Percentiles rank a stretch among this genome's conserved stretches.
phyloP scores from a whole-genome alignment of 2,888 invertebrate species.

The Adelphocoris suturalis region DNA sequence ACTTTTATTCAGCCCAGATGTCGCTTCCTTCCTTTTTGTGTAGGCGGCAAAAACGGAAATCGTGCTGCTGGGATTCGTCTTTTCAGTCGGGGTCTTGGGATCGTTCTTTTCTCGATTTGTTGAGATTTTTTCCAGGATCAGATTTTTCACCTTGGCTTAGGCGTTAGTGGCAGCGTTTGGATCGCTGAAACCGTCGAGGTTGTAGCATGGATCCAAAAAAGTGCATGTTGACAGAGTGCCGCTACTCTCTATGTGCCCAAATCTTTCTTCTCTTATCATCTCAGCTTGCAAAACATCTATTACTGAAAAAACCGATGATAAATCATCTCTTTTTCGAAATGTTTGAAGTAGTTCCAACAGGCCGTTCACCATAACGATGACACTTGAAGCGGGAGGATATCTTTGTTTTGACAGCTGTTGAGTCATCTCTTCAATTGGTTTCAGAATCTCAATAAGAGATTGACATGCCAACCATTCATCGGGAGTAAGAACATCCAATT shows the following conservation, averaged over 20 bases:
- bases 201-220: conserved; percentile 72
- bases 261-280: conserved; percentile 55
- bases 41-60: conserved; percentile 42
- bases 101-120: neutral
- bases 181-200: conserved; percentile 65
- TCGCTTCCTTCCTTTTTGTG: conserved; percentile 27
- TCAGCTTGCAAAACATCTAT: conserved; percentile 34
- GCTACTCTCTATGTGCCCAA: conserved; percentile 62
- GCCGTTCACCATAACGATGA: conserved; percentile 59
- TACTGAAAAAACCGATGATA: neutral
- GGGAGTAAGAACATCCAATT: conserved; percentile 49
- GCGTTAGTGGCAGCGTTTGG: conserved; percentile 48
- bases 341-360: conserved; percentile 30
- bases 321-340: neutral
- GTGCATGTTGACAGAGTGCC: conserved; percentile 71
- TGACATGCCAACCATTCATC: conserved; percentile 1
- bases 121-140: conserved; percentile 42
- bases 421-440: conserved; percentile 63
- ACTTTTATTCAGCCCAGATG: conserved; percentile 59
- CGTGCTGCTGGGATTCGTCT: neutral
- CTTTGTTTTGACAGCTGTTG: conserved; percentile 46
- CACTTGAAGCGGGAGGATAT: conserved; percentile 51
- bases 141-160: conserved; percentile 39
- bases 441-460: conserved; percentile 32
- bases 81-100: neutral